Percentiles rank a stretch among this genome's conserved stretches.
Conservation (phyloP, 2,888 invertebrate genomes). For the Microctonus hyperodae region DNA sequence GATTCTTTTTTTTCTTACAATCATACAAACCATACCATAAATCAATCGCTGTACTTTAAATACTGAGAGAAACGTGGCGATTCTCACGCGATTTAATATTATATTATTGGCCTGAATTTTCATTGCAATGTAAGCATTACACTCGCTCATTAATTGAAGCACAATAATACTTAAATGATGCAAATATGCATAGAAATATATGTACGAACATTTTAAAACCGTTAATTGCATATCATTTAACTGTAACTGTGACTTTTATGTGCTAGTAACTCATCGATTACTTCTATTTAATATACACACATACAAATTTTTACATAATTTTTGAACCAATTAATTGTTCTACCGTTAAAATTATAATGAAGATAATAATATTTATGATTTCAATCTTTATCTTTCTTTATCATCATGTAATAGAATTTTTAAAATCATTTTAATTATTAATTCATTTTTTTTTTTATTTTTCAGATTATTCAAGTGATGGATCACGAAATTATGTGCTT, state of each 20-base stretch:
- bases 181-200: background rate
- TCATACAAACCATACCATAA: background rate
- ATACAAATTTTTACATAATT: slow-evolving; percentile 13
- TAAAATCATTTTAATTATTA: no score
- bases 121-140: background rate
- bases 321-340: slow-evolving; percentile 15
- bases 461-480: background rate
- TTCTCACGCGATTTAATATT: background rate
- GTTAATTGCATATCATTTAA: slow-evolving; percentile 17
- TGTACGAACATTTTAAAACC: background rate
- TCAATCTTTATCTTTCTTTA: background rate
- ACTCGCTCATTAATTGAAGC: slow-evolving; percentile 10
- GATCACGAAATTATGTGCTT: slow-evolving; percentile 7
- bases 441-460: no score
- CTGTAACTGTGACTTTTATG: slow-evolving; percentile 17
- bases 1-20: background rate
- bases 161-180: background rate
- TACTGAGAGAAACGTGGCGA: background rate
- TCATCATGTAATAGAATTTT: background rate
- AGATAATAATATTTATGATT: background rate
- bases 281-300: background rate
- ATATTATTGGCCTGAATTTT: slow-evolving; percentile 13
- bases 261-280: slow-evolving; percentile 15
- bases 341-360: slow-evolving; percentile 6
- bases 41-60: no score